phyloP scores from a whole-genome alignment of 2,888 invertebrate species.

The Watsonalla cultraria region DNA sequence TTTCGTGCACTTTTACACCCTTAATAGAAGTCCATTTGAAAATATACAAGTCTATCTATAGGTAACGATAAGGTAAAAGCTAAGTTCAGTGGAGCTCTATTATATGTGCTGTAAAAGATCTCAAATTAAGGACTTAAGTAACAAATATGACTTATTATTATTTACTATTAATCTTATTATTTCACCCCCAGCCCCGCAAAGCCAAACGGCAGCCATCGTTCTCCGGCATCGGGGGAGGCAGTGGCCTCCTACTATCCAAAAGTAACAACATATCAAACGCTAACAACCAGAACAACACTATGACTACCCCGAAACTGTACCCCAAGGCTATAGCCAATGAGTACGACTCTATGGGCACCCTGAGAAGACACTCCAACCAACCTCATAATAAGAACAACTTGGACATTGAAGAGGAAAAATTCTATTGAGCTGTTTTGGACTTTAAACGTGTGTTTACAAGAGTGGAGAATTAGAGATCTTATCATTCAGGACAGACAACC shows the following conservation, averaged over 20 bases:
- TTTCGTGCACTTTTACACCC: too few relatives aligned
- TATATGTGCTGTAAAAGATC: too few relatives aligned
- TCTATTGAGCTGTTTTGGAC: constrained; percentile 67
- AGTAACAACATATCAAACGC: constrained; percentile 80
- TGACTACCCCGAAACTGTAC: constrained; percentile 82
- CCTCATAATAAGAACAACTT: constrained; percentile 81
- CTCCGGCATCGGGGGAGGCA: constrained; percentile 74
- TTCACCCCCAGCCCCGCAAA: constrained; percentile 62
- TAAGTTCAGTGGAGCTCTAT: too few relatives aligned
- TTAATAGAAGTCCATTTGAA: too few relatives aligned
- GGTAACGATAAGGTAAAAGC: too few relatives aligned
- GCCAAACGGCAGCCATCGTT: constrained; percentile 85
- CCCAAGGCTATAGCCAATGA: constrained; percentile 85
- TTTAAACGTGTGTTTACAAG: neutral
- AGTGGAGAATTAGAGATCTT: neutral
- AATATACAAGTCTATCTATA: too few relatives aligned
- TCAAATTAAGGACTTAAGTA: too few relatives aligned
- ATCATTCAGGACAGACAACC: neutral
- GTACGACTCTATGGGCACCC: constrained; percentile 85
- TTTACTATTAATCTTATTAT: too few relatives aligned
- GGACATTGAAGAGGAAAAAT: constrained; percentile 82
- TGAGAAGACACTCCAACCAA: constrained; percentile 87
- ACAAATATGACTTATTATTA: too few relatives aligned
- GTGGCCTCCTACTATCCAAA: constrained; percentile 76
- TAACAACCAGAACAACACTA: constrained; percentile 79